Conservation (phyloP, 2,797 vertebrate species). For the Decapterus maruadsi region DNA sequence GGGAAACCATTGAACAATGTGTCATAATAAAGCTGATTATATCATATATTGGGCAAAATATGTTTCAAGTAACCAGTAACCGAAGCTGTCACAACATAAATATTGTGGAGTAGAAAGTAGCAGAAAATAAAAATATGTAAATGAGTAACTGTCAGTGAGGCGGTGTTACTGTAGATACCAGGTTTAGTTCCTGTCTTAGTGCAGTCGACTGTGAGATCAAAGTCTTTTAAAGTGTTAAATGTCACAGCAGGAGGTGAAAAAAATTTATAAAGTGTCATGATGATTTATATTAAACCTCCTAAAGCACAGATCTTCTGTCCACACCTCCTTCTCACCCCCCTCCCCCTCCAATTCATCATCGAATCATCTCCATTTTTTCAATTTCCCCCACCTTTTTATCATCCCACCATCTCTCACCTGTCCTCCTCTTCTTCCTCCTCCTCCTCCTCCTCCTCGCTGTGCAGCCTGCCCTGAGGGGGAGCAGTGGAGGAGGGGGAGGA, state of each 20-base stretch:
- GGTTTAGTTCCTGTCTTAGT: too few species aligned
- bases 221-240: neutral
- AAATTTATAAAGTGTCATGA: neutral
- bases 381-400: neutral
- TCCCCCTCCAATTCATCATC: neutral
- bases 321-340: too few species aligned
- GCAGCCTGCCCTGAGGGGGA: conserved; percentile 88
- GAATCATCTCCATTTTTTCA: neutral
- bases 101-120: too few species aligned
- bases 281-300: conserved; percentile 4
- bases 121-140: too few species aligned
- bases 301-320: neutral
- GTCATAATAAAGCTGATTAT: too few species aligned
- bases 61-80: too few species aligned
- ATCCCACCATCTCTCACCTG: neutral
- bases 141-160: too few species aligned
- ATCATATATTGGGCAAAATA: too few species aligned
- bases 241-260: neutral
- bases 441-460: neutral
- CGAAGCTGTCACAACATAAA: too few species aligned
- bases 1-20: too few species aligned
- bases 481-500: conserved; percentile 80
- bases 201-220: neutral
- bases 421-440: neutral
- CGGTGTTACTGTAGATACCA: too few species aligned